Conservation (phyloP, 2,797 vertebrate genomes). For the Macrochelys suwanniensis region DNA sequence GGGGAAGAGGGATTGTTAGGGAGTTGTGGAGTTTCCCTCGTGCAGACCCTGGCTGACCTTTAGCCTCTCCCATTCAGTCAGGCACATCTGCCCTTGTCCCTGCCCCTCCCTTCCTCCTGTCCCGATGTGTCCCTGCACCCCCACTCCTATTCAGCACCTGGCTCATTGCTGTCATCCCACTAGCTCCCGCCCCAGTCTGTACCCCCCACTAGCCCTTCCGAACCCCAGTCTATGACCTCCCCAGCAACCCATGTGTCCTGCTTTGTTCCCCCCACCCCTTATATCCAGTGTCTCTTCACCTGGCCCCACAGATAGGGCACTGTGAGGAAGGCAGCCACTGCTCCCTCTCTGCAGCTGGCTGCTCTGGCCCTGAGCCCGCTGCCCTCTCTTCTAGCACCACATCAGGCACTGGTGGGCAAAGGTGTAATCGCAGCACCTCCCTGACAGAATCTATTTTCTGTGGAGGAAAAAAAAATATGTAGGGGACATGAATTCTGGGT, state of each 20-base stretch:
- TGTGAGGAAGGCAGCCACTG: background rate
- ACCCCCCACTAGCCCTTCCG: no score
- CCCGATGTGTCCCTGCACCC: no score
- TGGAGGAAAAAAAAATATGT: background rate
- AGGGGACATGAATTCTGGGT: background rate
- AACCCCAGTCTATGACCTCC: no score
- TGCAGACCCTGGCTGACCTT: no score
- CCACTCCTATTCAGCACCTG: no score
- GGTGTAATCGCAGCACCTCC: background rate
- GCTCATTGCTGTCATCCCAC: no score
- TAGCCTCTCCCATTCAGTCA: background rate
- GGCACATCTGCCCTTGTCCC: background rate
- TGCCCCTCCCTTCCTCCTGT: no score
- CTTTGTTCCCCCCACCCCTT: no score
- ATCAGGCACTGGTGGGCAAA: background rate
- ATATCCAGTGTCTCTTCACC: background rate
- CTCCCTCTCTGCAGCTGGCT: background rate
- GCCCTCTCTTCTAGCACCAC: background rate
- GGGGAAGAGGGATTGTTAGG: no score
- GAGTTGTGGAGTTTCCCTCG: background rate
- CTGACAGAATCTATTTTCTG: background rate
- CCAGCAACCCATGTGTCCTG: no score
- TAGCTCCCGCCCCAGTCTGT: no score
- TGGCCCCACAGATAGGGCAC: background rate
- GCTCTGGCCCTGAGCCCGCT: background rate